Evolutionary conservation across 1,140 invertebrate species (phyloP).

Genomic region (Onthophagus taurus): DNA sequence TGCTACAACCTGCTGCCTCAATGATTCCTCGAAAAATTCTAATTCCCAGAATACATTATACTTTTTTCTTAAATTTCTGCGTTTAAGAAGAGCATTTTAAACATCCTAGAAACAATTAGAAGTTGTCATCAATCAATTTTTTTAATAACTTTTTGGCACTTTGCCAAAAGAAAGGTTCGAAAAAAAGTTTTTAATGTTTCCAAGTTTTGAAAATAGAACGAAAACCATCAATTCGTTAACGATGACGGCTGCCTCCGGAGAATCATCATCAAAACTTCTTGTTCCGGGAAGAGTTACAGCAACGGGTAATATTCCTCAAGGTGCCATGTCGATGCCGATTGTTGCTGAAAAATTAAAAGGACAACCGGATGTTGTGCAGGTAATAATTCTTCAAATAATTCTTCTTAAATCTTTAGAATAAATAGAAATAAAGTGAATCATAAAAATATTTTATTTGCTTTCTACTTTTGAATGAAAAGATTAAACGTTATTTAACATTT

Average conservation of each 20-base stretch:
- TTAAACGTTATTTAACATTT: background rate
- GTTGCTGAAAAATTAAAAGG: slow-evolving; percentile 26
- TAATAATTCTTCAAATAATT: slow-evolving; percentile 15
- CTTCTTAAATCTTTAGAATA: background rate
- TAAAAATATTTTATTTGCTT: too few species aligned
- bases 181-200: slow-evolving; percentile 8
- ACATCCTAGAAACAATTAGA: background rate
- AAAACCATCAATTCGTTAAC: background rate
- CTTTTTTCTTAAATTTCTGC: background rate
- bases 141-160: slow-evolving; percentile 1
- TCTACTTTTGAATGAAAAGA: background rate
- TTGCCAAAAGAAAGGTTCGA: background rate
- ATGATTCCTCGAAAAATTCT: background rate
- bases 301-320: slow-evolving; percentile 27
- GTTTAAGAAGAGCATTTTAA: background rate
- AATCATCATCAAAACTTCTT: slow-evolving; percentile 25
- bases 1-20: slow-evolving; percentile 9
- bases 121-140: background rate
- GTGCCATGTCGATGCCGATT: slow-evolving; percentile 27
- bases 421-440: background rate
- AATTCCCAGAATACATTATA: background rate
- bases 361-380: slow-evolving; percentile 30
- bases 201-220: background rate
- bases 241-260: slow-evolving; percentile 12
- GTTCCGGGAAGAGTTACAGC: slow-evolving; percentile 32